Evolutionary conservation across 2,113 vertebrate genomes (phyloP), one percentile per base, ranked within the genome.

Genomic region (Anolis sagrei): DNA sequence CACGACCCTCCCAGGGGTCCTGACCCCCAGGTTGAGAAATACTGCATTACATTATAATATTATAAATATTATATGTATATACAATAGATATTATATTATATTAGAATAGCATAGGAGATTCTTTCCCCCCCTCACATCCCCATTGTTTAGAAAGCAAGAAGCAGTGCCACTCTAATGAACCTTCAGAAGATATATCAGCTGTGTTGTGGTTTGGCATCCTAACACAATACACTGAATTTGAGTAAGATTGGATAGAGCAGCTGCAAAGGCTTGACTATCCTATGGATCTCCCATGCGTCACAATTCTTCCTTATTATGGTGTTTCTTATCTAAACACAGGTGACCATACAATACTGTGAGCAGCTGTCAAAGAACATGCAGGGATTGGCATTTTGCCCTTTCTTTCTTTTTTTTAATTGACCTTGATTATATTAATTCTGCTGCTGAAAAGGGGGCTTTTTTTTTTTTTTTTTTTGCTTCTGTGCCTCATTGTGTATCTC

Each of bases 311-410:
- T 13, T 82, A n/a, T 70, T 13, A 44, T 58, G 54, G 21, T 68
- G 76, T 73, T 84, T 83, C 68, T 74, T 80, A 54, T 74, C 34
- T 64, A 82, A 90, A 90, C 3, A 54, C 32, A 88, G 34, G 27
- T 80, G 76, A 39, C 69, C 75, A 44, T 27, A n/a, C 34, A 74
- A 5, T 29, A 58, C 36, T 9, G 16, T 54, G 58, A 54, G 13
- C 58, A 75, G 69, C 68, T 32, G 64, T 74, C 27, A 48, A 87
- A 62, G 39, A 74, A 83, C 23, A 79, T 4, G n/a, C 11, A 39
- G 27, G 10, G 74, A 44, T 10, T 72, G 44, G 58, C 76, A 19
- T 18, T 58, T 34, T 70, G 54, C 2, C 48, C 48, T 49, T 83
- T 54, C 19, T 34, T 7, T 4, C 2, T 44, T 44, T 44, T 44